Conservation (phyloP, 2,888 invertebrate species). For the Ectropis crepuscularia region DNA sequence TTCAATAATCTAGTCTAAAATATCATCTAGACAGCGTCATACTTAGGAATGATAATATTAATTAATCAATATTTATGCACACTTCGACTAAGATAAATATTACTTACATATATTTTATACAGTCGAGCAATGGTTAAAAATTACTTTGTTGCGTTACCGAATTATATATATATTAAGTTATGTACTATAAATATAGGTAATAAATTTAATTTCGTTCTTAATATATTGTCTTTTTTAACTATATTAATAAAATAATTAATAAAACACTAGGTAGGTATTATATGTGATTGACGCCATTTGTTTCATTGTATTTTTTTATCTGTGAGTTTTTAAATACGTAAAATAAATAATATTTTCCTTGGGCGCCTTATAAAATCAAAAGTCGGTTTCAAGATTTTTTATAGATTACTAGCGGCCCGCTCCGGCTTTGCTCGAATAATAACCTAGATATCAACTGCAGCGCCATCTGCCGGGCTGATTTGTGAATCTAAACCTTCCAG, state of each 20-base stretch:
- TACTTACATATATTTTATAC: slow-evolving; percentile 6
- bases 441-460: no score
- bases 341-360: no score
- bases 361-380: no score
- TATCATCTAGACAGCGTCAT: slow-evolving; percentile 18
- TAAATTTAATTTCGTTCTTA: slow-evolving; percentile 43
- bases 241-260: slow-evolving; percentile 31
- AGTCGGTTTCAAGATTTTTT: no score
- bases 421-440: no score
- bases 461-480: no score
- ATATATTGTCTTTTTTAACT: slow-evolving; percentile 59
- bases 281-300: background rate
- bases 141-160: slow-evolving; percentile 60
- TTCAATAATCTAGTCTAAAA: slow-evolving; percentile 16
- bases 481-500: no score
- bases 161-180: slow-evolving; percentile 52
- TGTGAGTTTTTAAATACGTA: no score
- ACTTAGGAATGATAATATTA: slow-evolving; percentile 9
- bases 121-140: slow-evolving; percentile 22
- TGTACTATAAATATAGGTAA: slow-evolving; percentile 40
- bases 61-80: background rate
- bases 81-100: slow-evolving; percentile 4
- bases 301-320: no score
- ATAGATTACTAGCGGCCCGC: no score
- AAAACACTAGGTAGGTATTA: slow-evolving; percentile 15